phyloP scores from a whole-genome alignment of 2,888 invertebrate species.

The Tortricodes alternella region DNA sequence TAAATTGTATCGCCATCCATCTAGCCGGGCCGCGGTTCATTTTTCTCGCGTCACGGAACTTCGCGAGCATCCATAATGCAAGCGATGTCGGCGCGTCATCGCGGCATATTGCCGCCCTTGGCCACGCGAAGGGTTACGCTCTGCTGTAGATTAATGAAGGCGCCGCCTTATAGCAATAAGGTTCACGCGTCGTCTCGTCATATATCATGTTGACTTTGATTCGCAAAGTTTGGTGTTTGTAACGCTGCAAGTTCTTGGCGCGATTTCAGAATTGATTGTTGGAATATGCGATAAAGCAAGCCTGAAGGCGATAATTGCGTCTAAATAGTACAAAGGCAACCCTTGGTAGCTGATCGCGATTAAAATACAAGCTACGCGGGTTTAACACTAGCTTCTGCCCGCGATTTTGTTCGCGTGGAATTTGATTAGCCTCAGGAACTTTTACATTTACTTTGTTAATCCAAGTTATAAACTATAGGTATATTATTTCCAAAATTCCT shows the following conservation, averaged over 20 bases:
- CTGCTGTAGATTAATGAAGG: slow-evolving; percentile 61
- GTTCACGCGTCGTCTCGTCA: slow-evolving; percentile 40
- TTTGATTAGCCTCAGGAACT: too few relatives aligned
- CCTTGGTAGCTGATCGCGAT: too few relatives aligned
- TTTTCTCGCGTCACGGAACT: slow-evolving; percentile 80
- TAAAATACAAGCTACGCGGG: too few relatives aligned
- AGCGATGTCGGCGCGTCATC: slow-evolving; percentile 78
- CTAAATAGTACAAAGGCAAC: too few relatives aligned
- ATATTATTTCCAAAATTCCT: too few relatives aligned
- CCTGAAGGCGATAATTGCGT: too few relatives aligned
- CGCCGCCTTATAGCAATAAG: slow-evolving; percentile 37
- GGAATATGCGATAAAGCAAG: not conserved
- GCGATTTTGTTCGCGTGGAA: too few relatives aligned
- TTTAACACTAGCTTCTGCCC: too few relatives aligned
- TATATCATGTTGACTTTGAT: slow-evolving; percentile 27
- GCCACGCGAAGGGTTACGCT: slow-evolving; percentile 59
- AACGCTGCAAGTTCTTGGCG: not conserved
- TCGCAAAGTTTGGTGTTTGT: slow-evolving; percentile 6
- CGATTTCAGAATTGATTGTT: not conserved
- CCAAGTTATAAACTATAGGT: too few relatives aligned
- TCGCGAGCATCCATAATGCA: slow-evolving; percentile 78
- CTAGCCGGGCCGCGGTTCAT: slow-evolving; percentile 70
- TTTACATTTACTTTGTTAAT: too few relatives aligned
- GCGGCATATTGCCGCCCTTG: slow-evolving; percentile 64
- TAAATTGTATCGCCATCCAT: slow-evolving; percentile 72